phyloP scores from a whole-genome alignment of 2,797 vertebrate species.

The Erethizon dorsatum region DNA sequence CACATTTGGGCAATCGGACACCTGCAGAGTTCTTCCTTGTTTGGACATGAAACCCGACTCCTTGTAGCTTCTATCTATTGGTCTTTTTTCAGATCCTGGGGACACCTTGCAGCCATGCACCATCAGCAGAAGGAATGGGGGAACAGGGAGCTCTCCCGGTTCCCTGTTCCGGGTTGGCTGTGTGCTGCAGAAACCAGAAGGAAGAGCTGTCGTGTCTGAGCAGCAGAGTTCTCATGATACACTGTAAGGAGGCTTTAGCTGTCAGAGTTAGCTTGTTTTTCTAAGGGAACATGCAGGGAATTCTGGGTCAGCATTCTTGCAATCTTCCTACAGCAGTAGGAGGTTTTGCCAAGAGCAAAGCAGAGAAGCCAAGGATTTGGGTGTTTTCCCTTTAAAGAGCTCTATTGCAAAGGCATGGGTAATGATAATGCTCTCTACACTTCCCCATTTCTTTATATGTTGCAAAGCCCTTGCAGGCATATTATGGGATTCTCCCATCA shows the following conservation, averaged over 20 bases:
- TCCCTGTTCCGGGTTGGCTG: not conserved
- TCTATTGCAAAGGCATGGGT: not conserved
- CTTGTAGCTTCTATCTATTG: not conserved
- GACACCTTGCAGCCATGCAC: not conserved
- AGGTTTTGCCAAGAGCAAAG: constrained; percentile 31
- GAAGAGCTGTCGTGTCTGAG: not conserved
- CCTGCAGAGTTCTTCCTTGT: not conserved
- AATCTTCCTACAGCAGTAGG: constrained; percentile 33
- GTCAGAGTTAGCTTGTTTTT: constrained; percentile 51
- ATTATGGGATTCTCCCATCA: not conserved
- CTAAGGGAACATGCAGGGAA: not conserved
- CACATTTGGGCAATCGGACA: not conserved
- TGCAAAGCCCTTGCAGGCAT: not conserved
- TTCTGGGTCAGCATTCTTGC: constrained; percentile 54
- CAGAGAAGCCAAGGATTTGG: not conserved
- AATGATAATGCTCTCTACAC: not conserved
- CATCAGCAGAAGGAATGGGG: constrained; percentile 7
- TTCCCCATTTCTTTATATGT: not conserved
- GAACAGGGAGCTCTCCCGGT: not conserved
- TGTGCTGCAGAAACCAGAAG: not conserved
- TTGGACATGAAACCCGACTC: not conserved
- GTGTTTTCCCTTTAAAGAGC: constrained; percentile 18
- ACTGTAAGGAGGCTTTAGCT: not conserved
- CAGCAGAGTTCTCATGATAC: not conserved
- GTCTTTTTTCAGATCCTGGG: constrained; percentile 4